Conservation (phyloP, 2,888 invertebrate species). For the Apodemia zela region DNA sequence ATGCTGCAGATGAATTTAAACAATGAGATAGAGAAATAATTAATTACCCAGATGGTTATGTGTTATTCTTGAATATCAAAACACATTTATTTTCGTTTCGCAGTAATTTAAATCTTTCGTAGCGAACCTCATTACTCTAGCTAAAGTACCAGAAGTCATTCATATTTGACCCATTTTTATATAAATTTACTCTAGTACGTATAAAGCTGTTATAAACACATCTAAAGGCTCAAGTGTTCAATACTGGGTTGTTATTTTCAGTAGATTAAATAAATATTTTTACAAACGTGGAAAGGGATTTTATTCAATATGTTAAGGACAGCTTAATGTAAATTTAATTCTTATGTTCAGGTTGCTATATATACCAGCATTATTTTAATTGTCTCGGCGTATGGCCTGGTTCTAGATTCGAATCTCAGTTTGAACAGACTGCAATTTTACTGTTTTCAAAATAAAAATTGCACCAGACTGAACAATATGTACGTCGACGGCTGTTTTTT, state of each 20-base stretch:
- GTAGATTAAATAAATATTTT: not conserved
- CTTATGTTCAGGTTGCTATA: too few relatives aligned
- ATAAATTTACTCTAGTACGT: not conserved
- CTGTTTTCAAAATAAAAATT: too few relatives aligned
- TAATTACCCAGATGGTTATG: not conserved
- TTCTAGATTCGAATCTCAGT: too few relatives aligned
- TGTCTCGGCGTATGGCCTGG: too few relatives aligned
- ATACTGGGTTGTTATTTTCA: not conserved
- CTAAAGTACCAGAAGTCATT: not conserved
- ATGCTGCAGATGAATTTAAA: not conserved
- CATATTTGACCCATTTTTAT: slow-evolving; percentile 11
- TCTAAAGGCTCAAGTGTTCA: not conserved
- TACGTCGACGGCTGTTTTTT: too few relatives aligned
- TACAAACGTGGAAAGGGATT: too few relatives aligned
- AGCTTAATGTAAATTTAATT: too few relatives aligned
- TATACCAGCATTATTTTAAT: too few relatives aligned
- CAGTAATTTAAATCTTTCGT: slow-evolving; percentile 11
- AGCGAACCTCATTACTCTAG: not conserved
- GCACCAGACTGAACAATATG: too few relatives aligned
- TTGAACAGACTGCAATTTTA: too few relatives aligned
- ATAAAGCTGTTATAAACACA: not conserved
- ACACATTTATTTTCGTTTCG: not conserved
- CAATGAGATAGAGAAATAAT: not conserved
- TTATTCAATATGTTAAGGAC: too few relatives aligned
- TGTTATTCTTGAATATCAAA: not conserved